These are phyloP conservation scores for Macaca nemestrina DNA, from an alignment of 2,113 vertebrate genomes.

Conservation along the genomic window DNA sequence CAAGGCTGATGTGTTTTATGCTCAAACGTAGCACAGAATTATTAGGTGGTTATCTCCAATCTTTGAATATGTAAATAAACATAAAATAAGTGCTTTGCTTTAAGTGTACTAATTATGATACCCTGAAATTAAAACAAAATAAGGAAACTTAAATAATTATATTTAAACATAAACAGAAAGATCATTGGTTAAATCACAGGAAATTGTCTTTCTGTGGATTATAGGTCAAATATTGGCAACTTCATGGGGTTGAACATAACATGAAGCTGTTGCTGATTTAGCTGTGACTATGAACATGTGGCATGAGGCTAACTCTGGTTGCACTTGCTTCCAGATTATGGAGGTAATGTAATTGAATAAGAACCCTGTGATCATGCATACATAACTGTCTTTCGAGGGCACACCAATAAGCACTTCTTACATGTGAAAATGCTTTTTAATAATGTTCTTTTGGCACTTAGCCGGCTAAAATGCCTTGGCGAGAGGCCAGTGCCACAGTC, in stretches of 20 bases:
- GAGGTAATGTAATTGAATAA: not conserved
- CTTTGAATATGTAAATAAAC: not conserved
- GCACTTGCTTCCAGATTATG: not conserved
- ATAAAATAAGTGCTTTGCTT: not conserved
- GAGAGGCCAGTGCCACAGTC: not conserved
- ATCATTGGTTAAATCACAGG: not conserved
- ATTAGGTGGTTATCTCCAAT: not conserved
- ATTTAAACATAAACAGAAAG: not conserved
- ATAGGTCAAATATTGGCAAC: not conserved
- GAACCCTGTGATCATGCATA: not conserved
- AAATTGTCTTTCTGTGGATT: not conserved
- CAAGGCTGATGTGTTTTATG: not conserved
- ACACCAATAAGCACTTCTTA: not conserved
- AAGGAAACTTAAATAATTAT: not conserved
- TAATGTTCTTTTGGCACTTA: conserved; percentile 53
- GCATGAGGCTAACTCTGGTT: not conserved
- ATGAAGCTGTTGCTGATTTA: not conserved
- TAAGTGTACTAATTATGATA: not conserved
- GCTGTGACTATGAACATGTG: not conserved
- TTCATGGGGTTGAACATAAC: not conserved
- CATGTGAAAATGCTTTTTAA: conserved; percentile 65
- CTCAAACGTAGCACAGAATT: not conserved
- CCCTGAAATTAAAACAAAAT: not conserved
- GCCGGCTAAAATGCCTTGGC: conserved; percentile 29
- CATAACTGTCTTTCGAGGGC: not conserved